These are phyloP conservation scores for Hesperophylax magnus DNA, from an alignment of 1,140 invertebrate species.

Conservation along the genomic window DNA sequence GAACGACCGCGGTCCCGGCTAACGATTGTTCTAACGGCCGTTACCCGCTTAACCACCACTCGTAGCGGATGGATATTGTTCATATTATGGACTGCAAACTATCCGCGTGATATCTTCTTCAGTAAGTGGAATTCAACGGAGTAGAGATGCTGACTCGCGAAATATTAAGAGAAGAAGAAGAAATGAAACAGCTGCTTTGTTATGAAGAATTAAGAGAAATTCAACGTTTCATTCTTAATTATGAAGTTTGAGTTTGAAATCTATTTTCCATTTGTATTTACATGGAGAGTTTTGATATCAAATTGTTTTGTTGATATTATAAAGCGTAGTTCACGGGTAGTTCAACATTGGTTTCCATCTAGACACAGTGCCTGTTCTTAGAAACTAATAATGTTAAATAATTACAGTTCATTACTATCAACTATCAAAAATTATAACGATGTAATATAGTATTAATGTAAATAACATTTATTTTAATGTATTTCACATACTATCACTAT, in stretches of 20 bases:
- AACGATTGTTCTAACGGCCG: constrained; percentile 30
- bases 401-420: too few species aligned
- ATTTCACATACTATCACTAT: too few species aligned
- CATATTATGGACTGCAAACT: constrained; percentile 31
- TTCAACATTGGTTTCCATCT: too few species aligned
- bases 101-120: constrained; percentile 8
- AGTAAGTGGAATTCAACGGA: background rate
- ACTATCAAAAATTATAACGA: too few species aligned
- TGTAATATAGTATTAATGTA: too few species aligned
- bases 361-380: too few species aligned
- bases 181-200: background rate
- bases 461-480: too few species aligned
- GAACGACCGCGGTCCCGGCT: constrained; percentile 17
- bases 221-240: background rate
- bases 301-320: too few species aligned
- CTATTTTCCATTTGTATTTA: background rate
- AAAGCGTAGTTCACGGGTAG: too few species aligned
- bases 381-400: too few species aligned
- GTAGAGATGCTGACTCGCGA: background rate
- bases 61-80: constrained; percentile 19
- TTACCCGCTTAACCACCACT: background rate
- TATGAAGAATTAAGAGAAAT: background rate
- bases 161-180: background rate
- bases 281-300: background rate
- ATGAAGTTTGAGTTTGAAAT: background rate